Base-by-base conservation (phyloP, 2,797 vertebrate genomes). In the Pseudomugil tenellus region DNA sequence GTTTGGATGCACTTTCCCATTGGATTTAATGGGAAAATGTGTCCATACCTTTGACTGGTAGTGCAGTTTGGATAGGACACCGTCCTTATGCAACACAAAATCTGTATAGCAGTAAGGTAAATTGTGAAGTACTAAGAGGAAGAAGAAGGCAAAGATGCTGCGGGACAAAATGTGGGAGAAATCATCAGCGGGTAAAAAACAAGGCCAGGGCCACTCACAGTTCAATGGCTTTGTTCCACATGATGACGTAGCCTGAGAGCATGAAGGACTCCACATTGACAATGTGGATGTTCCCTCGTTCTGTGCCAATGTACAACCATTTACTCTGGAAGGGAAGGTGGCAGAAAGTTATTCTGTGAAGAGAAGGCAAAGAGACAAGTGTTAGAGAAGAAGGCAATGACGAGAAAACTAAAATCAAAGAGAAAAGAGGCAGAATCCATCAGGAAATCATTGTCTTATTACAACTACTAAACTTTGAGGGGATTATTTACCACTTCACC, bases 161-260 rank as follows among this genome's bases (percentile, higher is more conserved):
- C 9, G n/a, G 59, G 49, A 59, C 11, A 60, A 26, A 39, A 60
- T 25, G 56, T 53, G 39, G 49, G 51, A 63, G 29, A 52, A 13
- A 49, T 59, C 57, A 60, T 73, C 43, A 11, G 35, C 48, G 59
- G 52, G 76, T 37, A 16, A 67, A 37, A 26, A 53, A 37, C 13
- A 57, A 72, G 68, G 93, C 94, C 82, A 85, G 89, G 82, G 95
- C 93, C 92, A 97, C 98, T 98, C 84, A 99, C 98, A 99, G 94
- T 95, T 99, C 97, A 78, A 99, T 99, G 97, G 98, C 97, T 97
- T 99, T 99, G 95, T 99, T 99, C 98, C 98, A 99, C 98, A 99
- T 99, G 94, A 99, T 98, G 93, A 99, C 97, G 67, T 99, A 99
- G 95, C 98, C 98, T 95, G 98, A 99, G 95, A 99, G 97, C 79